These are phyloP conservation scores for Hypomecis atomaria DNA, from an alignment of 2,888 invertebrate genomes.

Conservation along the genomic window DNA sequence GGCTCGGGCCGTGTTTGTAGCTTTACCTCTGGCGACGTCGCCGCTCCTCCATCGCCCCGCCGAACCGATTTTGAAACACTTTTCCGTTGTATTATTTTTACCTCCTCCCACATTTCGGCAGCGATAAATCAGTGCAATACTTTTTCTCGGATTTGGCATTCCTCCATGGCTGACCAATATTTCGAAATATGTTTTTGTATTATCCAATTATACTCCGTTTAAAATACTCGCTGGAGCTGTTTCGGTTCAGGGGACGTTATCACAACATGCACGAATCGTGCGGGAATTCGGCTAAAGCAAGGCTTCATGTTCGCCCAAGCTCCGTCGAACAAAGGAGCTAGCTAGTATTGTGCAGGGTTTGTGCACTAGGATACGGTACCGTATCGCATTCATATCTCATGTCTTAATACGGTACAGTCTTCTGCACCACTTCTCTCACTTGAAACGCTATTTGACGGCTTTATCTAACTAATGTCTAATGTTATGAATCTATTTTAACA, in stretches of 20 bases:
- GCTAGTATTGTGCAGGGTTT: slow-evolving; percentile 74
- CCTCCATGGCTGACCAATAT: slow-evolving; percentile 49
- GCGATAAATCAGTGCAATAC: slow-evolving; percentile 48
- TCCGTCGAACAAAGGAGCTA: slow-evolving; percentile 72
- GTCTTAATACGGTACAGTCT: slow-evolving; percentile 50
- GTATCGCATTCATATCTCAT: slow-evolving; percentile 60
- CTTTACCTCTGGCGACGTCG: slow-evolving; percentile 47
- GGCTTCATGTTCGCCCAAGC: slow-evolving; percentile 66
- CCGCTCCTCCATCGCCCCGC: slow-evolving; percentile 39
- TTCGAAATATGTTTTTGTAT: slow-evolving; percentile 45
- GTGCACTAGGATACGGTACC: slow-evolving; percentile 67
- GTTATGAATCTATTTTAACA: not conserved
- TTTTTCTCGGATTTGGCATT: slow-evolving; percentile 54
- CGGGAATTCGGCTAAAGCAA: slow-evolving; percentile 66
- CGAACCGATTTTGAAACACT: slow-evolving; percentile 43
- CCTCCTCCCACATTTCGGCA: slow-evolving; percentile 47
- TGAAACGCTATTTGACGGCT: slow-evolving; percentile 12
- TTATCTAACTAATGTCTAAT: slow-evolving; percentile 12
- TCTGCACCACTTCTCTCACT: slow-evolving; percentile 14
- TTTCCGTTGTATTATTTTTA: slow-evolving; percentile 52
- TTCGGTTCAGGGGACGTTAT: slow-evolving; percentile 34
- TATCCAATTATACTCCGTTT: slow-evolving; percentile 28
- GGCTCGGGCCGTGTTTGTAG: slow-evolving; percentile 48
- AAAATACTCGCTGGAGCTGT: slow-evolving; percentile 20
- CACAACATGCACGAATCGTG: slow-evolving; percentile 45